Base-by-base conservation (phyloP, 2,888 invertebrate genomes). In the Pegoplata infirma region DNA sequence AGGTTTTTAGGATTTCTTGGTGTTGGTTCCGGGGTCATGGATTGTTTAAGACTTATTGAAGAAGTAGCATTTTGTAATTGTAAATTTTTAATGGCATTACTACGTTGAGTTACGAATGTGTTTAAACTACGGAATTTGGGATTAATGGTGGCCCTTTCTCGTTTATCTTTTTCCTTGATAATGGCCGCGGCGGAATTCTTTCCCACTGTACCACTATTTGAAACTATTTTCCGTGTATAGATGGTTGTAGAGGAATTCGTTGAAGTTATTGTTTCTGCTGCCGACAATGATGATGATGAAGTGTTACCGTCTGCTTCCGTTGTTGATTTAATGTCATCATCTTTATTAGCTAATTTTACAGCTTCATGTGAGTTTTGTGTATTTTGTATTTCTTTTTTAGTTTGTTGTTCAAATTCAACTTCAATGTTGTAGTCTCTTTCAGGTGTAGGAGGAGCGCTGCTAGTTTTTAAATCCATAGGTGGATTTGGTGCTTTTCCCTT, bases 401-500 rank as follows among this genome's bases (percentile, higher is more conserved):
- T 32, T n/a, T 81, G 76, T 28, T 82, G 71, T 10, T 84, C 83
- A 46, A 88, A 84, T 40, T 88, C 88, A 40, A 85, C 81, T 40
- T 83, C 83, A 64, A 86, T 81, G 72, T 86, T 88, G 79, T 87
- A 87, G 71, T 88, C 88, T 47, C 86, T 84, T 67, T 88, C 89
- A 5, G 88, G 88, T 74, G 88, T 89, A 72, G 89, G 85, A 56
- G 89, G 87, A 17, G 87, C 86, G 76, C 86, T 88, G 10, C 56
- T 49, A 71, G 63, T 49, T 73, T 86, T 87, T 3, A 80, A 80
- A 80, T 83, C 85, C 53, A 83, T 85, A 76, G 51, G 95, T 16
- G 96, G 95, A 84, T 93, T 93, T 0, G 96, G 95, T 0, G 95
- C 95, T 88, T 94, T 92, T 59, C 95, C 91, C 88, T 96, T 96